Conservation (phyloP, 2,113 vertebrate genomes). For the Mormyrus iriodes region DNA sequence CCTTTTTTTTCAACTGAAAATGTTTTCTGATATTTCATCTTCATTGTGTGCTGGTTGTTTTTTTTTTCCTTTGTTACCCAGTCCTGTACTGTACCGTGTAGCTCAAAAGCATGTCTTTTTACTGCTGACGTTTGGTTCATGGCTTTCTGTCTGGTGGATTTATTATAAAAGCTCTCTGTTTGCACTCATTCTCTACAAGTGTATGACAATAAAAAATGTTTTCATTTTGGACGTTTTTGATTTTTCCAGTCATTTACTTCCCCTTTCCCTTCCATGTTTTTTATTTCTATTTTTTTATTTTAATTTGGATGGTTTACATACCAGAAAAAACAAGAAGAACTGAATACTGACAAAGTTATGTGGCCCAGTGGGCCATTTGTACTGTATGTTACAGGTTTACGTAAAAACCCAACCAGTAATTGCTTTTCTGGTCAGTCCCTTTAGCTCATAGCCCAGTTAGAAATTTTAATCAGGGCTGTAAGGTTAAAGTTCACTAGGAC, state of each 20-base stretch:
- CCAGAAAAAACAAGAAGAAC: background rate
- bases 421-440: background rate
- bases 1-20: conserved; percentile 33
- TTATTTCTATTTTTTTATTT: conserved; percentile 34
- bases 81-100: conserved; percentile 62
- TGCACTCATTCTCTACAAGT: conserved; percentile 68
- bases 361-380: background rate
- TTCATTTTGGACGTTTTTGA: conserved; percentile 67
- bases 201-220: conserved; percentile 68
- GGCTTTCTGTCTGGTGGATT: conserved; percentile 64
- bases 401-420: background rate
- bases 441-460: background rate
- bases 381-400: background rate
- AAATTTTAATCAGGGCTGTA: background rate
- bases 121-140: conserved; percentile 65
- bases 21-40: conserved; percentile 37
- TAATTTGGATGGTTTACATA: conserved; percentile 37
- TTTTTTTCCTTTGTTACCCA: conserved; percentile 50
- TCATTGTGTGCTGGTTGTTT: conserved; percentile 41
- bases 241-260: conserved; percentile 52
- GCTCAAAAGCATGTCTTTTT: conserved; percentile 66
- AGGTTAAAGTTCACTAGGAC: background rate
- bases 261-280: conserved; percentile 50
- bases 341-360: background rate
- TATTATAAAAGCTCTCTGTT: conserved; percentile 62